Base-by-base conservation (phyloP, 2,888 invertebrate species). In the Zhuqinia jingwanae region DNA sequence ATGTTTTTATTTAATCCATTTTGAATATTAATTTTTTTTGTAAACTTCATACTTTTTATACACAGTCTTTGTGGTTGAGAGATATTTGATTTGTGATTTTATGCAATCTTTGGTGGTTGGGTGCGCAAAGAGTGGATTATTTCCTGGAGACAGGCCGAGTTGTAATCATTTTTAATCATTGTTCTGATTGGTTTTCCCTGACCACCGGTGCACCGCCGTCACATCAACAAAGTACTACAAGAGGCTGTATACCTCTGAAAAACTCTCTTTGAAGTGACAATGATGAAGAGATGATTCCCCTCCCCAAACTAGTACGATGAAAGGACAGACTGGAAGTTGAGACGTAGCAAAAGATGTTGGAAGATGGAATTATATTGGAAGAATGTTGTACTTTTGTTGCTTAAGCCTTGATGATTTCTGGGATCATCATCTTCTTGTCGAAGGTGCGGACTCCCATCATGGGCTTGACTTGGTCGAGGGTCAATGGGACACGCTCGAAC, bases 381-480 rank as follows among this genome's bases (percentile, higher is more conserved):
- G n/a, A n/a, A n/a, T n/a, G n/a, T n/a, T n/a, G n/a, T n/a, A n/a
- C n/a, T n/a, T n/a, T n/a, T n/a, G n/a, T n/a, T 63, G 8, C 77
- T 77, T 77, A 77, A 36, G 77, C 77, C 75, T 75, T 75, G 73
- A 73, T 45, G 56, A 75, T n/a, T n/a, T n/a, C n/a, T n/a, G n/a
- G n/a, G n/a, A n/a, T n/a, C n/a, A n/a, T n/a, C n/a, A n/a, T n/a
- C n/a, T n/a, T 30, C 20, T 56, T 53, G 50, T 81, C 56, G 73
- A 81, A 81, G 22, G 68, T 30, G 36, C 27, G 47, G 58, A 81
- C 36, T 70, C 70, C 81, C 27, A 81, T 68, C 65, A 68, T 80
- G 42, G 80, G 80, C 30, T 22, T 45, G 65, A 45, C 63, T 22
- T 30, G 36, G 11, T 68, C 70, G 25, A 45, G 15, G 42, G 20